phyloP scores from a whole-genome alignment of 2,797 vertebrate genomes.

The Leptatherina wallacei region DNA sequence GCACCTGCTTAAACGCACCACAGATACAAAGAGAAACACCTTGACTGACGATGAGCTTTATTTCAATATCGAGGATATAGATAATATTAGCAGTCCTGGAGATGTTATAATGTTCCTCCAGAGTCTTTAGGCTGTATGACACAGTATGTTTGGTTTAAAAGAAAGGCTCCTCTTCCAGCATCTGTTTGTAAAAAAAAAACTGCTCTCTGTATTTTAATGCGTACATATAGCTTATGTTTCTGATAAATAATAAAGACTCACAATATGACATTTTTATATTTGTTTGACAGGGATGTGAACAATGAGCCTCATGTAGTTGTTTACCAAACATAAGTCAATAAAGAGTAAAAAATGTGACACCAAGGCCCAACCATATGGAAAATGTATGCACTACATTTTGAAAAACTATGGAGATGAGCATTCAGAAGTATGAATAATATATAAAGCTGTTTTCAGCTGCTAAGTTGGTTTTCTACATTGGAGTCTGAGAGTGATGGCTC shows the following conservation, averaged over 20 bases:
- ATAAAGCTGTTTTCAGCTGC: background rate
- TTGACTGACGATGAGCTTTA: background rate
- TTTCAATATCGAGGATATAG: conserved; percentile 1
- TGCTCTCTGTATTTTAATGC: too few species aligned
- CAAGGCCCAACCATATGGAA: background rate
- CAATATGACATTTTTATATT: background rate
- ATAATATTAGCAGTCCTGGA: background rate
- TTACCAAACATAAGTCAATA: background rate
- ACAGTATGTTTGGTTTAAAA: background rate
- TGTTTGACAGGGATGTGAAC: background rate
- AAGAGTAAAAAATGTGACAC: conserved; percentile 2
- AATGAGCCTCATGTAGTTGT: background rate
- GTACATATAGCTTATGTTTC: too few species aligned
- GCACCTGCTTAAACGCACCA: background rate
- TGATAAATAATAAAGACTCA: too few species aligned
- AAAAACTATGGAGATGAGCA: background rate
- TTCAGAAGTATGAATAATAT: background rate
- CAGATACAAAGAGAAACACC: background rate
- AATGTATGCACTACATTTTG: conserved; percentile 1
- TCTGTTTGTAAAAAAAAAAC: background rate
- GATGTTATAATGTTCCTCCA: background rate
- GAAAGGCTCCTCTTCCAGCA: background rate
- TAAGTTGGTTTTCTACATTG: background rate
- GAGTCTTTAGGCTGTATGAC: conserved; percentile 1
- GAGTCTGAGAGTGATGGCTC: too few species aligned